A percentile compares a stretch with the other conserved stretches of the same genome.
Conservation (phyloP, 2,888 invertebrate species). For the Ommatoiulus sabulosus region DNA sequence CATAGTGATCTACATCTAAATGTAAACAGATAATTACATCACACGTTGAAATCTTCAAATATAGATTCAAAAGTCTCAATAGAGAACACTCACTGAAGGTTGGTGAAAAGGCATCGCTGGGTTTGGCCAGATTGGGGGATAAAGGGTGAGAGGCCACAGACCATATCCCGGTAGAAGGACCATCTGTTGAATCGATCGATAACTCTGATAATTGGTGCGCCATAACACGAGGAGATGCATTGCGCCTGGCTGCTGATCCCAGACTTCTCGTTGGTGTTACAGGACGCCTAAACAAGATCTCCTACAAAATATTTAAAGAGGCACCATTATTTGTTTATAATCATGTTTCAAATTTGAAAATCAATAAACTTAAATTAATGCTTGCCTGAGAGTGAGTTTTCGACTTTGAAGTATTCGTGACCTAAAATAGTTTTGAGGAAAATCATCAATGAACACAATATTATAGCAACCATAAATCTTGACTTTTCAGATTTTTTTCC, state of each 20-base stretch:
- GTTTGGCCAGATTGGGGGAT: background rate
- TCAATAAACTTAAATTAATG: background rate
- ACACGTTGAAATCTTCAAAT: background rate
- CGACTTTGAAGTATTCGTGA: background rate
- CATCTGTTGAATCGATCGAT: background rate
- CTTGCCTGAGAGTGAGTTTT: constrained; percentile 1
- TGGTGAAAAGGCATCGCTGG: background rate
- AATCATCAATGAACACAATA: background rate
- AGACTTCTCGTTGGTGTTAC: background rate
- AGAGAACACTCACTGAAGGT: background rate
- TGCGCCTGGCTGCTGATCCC: background rate
- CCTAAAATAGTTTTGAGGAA: constrained; percentile 2
- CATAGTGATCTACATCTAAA: constrained; percentile 56
- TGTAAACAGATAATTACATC: background rate
- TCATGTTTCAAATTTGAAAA: background rate
- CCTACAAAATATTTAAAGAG: background rate
- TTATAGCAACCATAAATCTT: too few species aligned
- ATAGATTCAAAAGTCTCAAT: background rate
- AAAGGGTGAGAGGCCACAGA: background rate
- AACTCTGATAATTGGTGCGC: background rate
- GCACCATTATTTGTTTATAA: background rate
- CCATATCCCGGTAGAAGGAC: constrained; percentile 4
- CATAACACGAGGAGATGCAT: background rate
- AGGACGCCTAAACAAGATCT: constrained; percentile 13
- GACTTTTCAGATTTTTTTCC: too few species aligned